Evolutionary conservation across 1,140 invertebrate species (phyloP).

Genomic region (Listronotus bonariensis): DNA sequence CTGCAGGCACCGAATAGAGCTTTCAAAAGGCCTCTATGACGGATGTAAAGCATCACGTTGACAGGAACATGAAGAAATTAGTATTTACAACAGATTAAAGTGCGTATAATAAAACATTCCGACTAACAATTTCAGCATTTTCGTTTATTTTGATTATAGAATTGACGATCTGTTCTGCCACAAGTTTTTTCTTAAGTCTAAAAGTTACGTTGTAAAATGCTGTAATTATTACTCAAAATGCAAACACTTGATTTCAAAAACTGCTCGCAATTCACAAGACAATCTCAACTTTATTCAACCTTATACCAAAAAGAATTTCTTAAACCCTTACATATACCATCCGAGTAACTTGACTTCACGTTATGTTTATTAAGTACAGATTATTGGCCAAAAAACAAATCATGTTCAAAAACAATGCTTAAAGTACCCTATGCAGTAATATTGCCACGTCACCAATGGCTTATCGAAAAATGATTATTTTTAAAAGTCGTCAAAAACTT

Average conservation of each 20-base stretch:
- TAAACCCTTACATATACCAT: slow-evolving; percentile 14
- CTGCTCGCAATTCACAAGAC: too few species aligned
- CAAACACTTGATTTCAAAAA: too few species aligned
- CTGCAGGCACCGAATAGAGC: too few species aligned
- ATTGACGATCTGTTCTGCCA: too few species aligned
- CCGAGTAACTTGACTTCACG: slow-evolving; percentile 4
- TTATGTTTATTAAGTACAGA: slow-evolving; percentile 18
- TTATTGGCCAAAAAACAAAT: slow-evolving; percentile 19
- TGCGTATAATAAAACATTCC: slow-evolving; percentile 23
- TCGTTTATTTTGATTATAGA: too few species aligned
- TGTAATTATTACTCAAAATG: too few species aligned
- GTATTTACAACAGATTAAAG: slow-evolving; percentile 41
- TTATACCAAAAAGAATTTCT: too few species aligned
- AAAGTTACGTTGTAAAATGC: too few species aligned
- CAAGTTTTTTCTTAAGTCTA: too few species aligned
- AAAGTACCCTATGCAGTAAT: slow-evolving; percentile 7
- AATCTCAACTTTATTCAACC: too few species aligned
- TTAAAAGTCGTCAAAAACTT: slow-evolving; percentile 11
- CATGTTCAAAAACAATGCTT: slow-evolving; percentile 1
- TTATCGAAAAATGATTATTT: not conserved
- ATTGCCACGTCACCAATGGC: not conserved
- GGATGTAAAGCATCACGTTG: slow-evolving; percentile 3
- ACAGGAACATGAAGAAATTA: slow-evolving; percentile 36
- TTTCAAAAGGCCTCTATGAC: not conserved
- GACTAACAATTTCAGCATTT: slow-evolving; percentile 3